A percentile compares a stretch with the other conserved stretches of the same genome.
Conservation (phyloP, 2,888 invertebrate genomes). For the Gymnocheta viridis region DNA sequence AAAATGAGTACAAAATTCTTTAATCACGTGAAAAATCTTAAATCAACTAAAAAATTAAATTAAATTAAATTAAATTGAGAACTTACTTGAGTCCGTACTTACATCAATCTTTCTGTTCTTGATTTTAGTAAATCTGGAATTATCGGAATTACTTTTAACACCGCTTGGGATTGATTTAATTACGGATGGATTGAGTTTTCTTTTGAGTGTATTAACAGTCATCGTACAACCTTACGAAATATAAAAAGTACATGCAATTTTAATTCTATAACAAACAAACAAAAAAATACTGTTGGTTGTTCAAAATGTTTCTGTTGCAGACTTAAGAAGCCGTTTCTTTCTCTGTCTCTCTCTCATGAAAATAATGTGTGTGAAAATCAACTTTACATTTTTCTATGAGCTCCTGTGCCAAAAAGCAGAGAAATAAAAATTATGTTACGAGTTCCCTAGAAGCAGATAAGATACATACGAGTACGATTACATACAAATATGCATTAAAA, state of each 20-base stretch:
- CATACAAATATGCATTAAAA: background rate
- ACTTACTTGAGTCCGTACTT: no score
- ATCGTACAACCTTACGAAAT: background rate
- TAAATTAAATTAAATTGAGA: no score
- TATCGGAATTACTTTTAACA: no score
- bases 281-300: background rate
- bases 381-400: constrained; percentile 14
- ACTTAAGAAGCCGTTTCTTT: background rate
- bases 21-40: no score
- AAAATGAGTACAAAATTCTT: no score
- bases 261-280: background rate
- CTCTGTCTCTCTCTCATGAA: background rate
- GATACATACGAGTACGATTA: no score
- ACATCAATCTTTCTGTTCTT: no score
- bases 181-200: no score
- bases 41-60: no score
- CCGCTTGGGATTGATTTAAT: no score
- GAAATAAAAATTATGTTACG: constrained; percentile 30
- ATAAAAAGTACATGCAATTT: background rate
- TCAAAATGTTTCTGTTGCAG: background rate
- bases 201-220: no score
- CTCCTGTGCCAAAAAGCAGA: constrained; percentile 63
- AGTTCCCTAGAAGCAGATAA: background rate
- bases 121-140: no score
- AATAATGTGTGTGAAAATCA: background rate